Evolutionary conservation across 2,888 invertebrate genomes (phyloP).

Genomic region (Spatulosminthurus flaviceps): DNA sequence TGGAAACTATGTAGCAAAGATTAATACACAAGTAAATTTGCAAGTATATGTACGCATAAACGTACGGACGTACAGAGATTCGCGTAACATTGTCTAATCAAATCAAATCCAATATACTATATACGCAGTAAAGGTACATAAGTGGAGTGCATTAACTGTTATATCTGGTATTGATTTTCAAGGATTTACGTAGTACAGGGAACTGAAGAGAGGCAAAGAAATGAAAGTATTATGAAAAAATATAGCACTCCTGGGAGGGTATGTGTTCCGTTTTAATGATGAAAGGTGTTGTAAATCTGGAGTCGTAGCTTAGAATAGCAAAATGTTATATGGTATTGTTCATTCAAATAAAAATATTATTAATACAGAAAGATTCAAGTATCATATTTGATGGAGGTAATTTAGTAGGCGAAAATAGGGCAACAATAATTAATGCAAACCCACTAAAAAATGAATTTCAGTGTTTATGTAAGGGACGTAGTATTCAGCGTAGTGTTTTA

Average conservation of each 20-base stretch:
- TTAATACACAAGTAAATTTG: too few species aligned
- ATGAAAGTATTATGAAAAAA: constrained; percentile 14
- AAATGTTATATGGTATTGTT: background rate
- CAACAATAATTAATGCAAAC: background rate
- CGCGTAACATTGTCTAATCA: too few species aligned
- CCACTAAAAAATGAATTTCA: background rate
- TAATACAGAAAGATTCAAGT: background rate
- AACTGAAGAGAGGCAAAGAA: background rate
- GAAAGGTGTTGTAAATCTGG: background rate
- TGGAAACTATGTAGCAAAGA: too few species aligned
- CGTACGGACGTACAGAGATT: too few species aligned
- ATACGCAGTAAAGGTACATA: too few species aligned
- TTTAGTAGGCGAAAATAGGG: background rate
- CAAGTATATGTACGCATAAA: too few species aligned
- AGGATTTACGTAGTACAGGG: background rate
- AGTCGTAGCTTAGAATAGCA: background rate
- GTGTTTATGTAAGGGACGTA: background rate
- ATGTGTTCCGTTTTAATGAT: background rate
- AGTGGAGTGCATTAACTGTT: too few species aligned
- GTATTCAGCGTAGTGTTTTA: background rate
- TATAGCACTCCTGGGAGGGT: background rate
- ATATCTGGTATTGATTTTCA: background rate
- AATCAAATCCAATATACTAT: too few species aligned
- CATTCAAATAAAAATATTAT: background rate
- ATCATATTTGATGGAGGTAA: background rate